Base-by-base conservation (phyloP, 2,888 invertebrate species). In the Drosophila atripex region DNA sequence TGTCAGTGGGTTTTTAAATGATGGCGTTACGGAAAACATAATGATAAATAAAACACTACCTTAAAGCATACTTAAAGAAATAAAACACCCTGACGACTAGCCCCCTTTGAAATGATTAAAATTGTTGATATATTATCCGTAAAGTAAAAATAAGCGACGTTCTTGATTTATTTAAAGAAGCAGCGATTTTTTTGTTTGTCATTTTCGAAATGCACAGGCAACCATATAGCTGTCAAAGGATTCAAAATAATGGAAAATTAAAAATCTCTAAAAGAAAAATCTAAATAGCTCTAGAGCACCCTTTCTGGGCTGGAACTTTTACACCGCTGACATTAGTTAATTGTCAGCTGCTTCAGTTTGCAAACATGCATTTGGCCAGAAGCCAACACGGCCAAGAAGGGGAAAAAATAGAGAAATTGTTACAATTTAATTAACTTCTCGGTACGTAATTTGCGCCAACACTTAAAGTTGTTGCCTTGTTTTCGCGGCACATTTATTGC, bases 341-440 rank as follows among this genome's bases (percentile, higher is more conserved):
- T 83, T 86, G 78, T 76, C 88, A 66, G 52, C 51, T 68, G 49
- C 47, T 59, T 46, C 49, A 45, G 69, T 69, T 64, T 43, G 63
- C 69, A 79, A 87, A 80, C 80, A 80, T 82, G 88, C 86, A 75
- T 35, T 86, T 88, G 88, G 82, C 88, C 74, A 59, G 80, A 76
- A 74, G 84, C 88, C 82, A 82, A 88, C 60, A 50, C 41, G 85
- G 78, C 78, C 80, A 52, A 64, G 47, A 50, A 63, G 16, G 39
- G 23, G 51, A 53, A 56, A 54, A 51, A 35, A 23, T 3, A n/a
- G 30, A 43, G 53, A 70, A 86, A 72, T 79, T 53, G 79, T 83
- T 61, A 84, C 88, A 75, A 71, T 84, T 84, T 88, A 86, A 88
- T 84, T 88, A 88, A 76, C 45, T 88, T 86, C 74, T 82, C 68